Conservation (phyloP, 92 coral and sea anemone species). For the Porites lobata region DNA sequence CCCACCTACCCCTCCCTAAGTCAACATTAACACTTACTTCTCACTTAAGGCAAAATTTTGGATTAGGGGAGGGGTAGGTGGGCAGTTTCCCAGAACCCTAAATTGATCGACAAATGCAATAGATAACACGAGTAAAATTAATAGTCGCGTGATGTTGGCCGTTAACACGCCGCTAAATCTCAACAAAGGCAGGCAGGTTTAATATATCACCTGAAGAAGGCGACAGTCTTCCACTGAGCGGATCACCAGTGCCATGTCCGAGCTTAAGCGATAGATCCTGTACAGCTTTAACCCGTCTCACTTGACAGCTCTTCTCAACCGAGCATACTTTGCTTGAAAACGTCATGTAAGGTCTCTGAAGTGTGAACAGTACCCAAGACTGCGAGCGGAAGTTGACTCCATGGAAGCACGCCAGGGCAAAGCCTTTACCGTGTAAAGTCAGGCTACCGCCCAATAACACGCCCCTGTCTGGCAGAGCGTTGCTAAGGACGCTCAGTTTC, state of each 20-base stretch:
- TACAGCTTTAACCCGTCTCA: constrained; percentile 91
- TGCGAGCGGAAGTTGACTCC: constrained; percentile 99
- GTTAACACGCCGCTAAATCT: too few species aligned
- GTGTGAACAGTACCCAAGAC: constrained; percentile 95
- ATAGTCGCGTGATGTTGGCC: too few species aligned
- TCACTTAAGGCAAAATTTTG: too few species aligned
- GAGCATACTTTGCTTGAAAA: constrained; percentile 90
- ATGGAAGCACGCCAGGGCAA: constrained; percentile 95
- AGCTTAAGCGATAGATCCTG: constrained; percentile 88
- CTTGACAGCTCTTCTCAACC: constrained; percentile 96
- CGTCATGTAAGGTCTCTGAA: constrained; percentile 80
- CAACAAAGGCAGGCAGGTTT: too few species aligned
- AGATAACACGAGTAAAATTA: too few species aligned
- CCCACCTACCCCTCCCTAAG: too few species aligned
- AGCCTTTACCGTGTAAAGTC: constrained; percentile 85
- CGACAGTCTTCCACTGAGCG: constrained; percentile 75
- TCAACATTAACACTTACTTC: too few species aligned
- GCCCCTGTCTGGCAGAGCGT: constrained; percentile 94
- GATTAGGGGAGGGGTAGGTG: too few species aligned
- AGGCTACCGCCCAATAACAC: constrained; percentile 93
- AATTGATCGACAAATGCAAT: too few species aligned
- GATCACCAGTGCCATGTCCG: constrained; percentile 83
- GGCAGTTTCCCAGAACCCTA: too few species aligned
- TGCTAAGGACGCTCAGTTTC: constrained; percentile 78
- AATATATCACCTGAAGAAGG: constrained; percentile 75